Conservation (phyloP, 2,113 vertebrate species). For the Leucopsar rothschildi region DNA sequence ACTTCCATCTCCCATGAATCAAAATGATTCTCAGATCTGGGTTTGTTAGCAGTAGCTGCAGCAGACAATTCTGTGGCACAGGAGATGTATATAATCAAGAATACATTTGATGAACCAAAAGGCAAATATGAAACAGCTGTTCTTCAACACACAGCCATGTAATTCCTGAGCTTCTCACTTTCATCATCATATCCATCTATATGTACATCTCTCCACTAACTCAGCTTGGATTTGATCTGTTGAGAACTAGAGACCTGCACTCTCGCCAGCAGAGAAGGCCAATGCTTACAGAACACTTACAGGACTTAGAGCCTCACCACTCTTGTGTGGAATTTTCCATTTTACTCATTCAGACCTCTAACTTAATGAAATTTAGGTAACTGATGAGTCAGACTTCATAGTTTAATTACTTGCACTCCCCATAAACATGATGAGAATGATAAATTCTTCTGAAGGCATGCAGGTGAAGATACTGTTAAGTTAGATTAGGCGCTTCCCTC, state of each 20-base stretch:
- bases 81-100: neutral
- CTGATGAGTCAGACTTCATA: neutral
- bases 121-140: neutral
- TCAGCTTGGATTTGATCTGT: neutral
- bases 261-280: neutral
- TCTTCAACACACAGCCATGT: neutral
- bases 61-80: neutral
- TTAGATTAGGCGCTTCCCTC: neutral
- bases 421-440: neutral
- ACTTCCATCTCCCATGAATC: neutral
- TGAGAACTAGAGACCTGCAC: neutral
- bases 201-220: neutral
- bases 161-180: neutral
- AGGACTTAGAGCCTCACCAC: neutral
- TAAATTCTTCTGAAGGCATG: neutral
- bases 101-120: neutral
- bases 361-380: neutral
- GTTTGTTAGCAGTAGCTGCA: neutral
- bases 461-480: neutral
- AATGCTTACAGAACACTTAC: neutral
- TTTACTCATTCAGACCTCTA: neutral
- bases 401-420: neutral
- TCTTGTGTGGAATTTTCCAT: neutral
- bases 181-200: neutral
- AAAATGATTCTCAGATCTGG: neutral